Base-by-base conservation (phyloP, 2,113 vertebrate species). In the Oryzias melastigma region DNA sequence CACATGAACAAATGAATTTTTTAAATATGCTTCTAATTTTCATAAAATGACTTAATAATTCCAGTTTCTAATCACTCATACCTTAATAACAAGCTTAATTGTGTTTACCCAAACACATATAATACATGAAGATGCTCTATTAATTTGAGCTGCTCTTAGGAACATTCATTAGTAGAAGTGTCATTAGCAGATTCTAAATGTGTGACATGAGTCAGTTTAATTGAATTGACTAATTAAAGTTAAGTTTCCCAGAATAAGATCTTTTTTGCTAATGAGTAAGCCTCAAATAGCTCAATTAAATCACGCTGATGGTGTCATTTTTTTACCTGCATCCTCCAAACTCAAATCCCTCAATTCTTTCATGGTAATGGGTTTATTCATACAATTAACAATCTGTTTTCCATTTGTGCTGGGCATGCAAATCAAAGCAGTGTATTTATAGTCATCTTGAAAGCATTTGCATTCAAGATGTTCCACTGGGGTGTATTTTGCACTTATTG, bases 161-260 rank as follows among this genome's bases (percentile, higher is more conserved):
- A 85, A 67, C 76, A 66, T 67, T 83, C 81, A 84, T 83, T 75
- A 88, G 62, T 54, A 61, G 59, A 58, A 62, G 73, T 64, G 73
- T 78, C 71, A 81, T 86, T 84, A 71, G 68, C 68, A 49, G 76
- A 85, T 71, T 68, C 68, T 74, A 73, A 84, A 78, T 67, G 71
- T 85, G 80, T 71, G 77, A 82, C 63, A 65, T 75, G 67, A 82
- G 77, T 86, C 78, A 66, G 71, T 86, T 89, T 90, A 88, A 90
- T 88, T 88, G 81, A 87, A 90, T 65, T 68, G 79, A 75, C 85
- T 91, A 91, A 92, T 91, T 90, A 89, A 80, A 80, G 29, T 57
- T 18, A 35, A 75, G 77, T 79, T 80, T 65, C 71, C 68, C 78
- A 62, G 80, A 90, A 85, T 85, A 87, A 89, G 83, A 89, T 87